Conservation (phyloP, 64 coral and sea anemone genomes). For the Porites australiensis region DNA sequence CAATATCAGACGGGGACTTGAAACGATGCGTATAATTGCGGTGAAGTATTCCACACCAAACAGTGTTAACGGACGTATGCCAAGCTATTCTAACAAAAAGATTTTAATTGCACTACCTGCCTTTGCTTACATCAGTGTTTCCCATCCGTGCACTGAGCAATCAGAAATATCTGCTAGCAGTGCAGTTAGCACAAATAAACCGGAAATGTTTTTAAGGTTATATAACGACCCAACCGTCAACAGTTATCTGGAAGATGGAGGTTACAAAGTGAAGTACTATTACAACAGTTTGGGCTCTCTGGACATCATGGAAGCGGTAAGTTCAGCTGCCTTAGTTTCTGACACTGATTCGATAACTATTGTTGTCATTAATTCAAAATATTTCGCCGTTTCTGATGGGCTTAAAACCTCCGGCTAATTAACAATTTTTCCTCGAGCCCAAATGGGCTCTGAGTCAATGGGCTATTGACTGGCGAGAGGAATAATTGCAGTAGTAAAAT, state of each 20-base stretch:
- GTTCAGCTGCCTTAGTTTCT: not conserved
- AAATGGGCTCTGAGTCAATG: too few species aligned
- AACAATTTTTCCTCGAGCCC: too few species aligned
- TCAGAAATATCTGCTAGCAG: too few species aligned
- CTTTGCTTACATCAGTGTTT: slow-evolving; percentile 49
- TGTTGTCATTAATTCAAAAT: too few species aligned
- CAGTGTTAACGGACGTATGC: slow-evolving; percentile 52
- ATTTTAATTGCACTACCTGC: slow-evolving; percentile 26
- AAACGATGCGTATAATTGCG: slow-evolving; percentile 22
- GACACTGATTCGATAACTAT: too few species aligned
- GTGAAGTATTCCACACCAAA: slow-evolving; percentile 70
- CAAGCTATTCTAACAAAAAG: slow-evolving; percentile 15
- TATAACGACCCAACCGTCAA: not conserved
- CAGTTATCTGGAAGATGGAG: not conserved
- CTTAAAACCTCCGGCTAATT: too few species aligned
- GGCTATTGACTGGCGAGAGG: too few species aligned
- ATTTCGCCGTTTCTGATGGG: too few species aligned
- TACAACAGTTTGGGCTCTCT: slow-evolving; percentile 33
- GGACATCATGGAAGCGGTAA: slow-evolving; percentile 23
- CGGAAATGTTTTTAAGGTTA: slow-evolving; percentile 43
- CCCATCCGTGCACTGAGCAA: not conserved
- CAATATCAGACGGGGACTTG: slow-evolving; percentile 38
- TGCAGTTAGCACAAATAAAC: not conserved
- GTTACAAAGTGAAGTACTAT: slow-evolving; percentile 7
- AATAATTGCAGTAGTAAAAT: too few species aligned